Conservation (phyloP, 2,888 invertebrate genomes). For the Sycophila texana region DNA sequence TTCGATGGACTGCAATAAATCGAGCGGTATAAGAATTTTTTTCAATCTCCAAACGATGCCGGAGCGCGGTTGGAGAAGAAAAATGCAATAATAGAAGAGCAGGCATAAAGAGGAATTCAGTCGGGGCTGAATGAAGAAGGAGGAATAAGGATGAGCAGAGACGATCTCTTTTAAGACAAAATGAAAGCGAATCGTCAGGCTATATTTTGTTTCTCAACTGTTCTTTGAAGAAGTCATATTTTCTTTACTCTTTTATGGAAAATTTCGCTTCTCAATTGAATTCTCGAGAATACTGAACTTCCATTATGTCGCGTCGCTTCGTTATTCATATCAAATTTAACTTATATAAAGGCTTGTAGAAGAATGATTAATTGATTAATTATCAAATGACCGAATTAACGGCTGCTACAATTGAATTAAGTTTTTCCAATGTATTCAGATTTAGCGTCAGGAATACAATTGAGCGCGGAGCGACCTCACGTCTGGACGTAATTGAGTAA, state of each 20-base stretch:
- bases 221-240: neutral
- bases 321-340: neutral
- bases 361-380: neutral
- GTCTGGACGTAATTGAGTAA: conserved; percentile 13
- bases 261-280: conserved; percentile 1
- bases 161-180: conserved; percentile 24
- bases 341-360: neutral
- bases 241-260: neutral
- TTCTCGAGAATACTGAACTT: neutral
- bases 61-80: conserved; percentile 5
- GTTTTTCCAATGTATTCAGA: conserved; percentile 1
- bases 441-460: conserved; percentile 10
- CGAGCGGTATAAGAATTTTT: conserved; percentile 21
- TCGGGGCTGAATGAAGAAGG: neutral
- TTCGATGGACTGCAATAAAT: conserved; percentile 52
- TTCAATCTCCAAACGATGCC: conserved; percentile 20
- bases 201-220: conserved; percentile 24
- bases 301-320: neutral
- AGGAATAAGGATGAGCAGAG: neutral
- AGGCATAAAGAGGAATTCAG: neutral
- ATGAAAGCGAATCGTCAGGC: conserved; percentile 28
- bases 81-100: conserved; percentile 49
- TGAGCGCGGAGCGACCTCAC: conserved; percentile 13
- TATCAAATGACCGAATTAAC: neutral
- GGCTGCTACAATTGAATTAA: neutral